Evolutionary conservation across 2,113 vertebrate species (phyloP).

Genomic region (Pungitius pungitius): DNA sequence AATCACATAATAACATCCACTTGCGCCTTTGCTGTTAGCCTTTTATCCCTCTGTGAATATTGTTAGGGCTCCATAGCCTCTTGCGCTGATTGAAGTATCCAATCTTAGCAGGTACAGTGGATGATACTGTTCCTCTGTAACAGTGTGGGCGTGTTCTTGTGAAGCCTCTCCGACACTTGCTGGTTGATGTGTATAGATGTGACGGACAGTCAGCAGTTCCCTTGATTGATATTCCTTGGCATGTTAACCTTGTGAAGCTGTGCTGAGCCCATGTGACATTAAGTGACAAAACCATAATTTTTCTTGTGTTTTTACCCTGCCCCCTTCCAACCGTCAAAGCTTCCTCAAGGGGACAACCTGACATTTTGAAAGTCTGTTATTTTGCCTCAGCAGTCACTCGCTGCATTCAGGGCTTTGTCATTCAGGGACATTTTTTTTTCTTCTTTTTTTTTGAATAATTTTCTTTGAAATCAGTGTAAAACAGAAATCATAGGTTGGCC

Average conservation of each 20-base stretch:
- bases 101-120: slow-evolving; percentile 40
- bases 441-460: slow-evolving; percentile 2
- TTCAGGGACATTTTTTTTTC: slow-evolving; percentile 45
- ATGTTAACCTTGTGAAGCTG: slow-evolving; percentile 69
- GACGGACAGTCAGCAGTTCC: slow-evolving; percentile 62
- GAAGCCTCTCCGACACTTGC: slow-evolving; percentile 36
- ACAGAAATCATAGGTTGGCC: slow-evolving; percentile 8
- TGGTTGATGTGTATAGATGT: slow-evolving; percentile 62
- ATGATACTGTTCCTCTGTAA: slow-evolving; percentile 54
- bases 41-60: slow-evolving; percentile 49
- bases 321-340: slow-evolving; percentile 42
- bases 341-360: slow-evolving; percentile 70
- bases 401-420: slow-evolving; percentile 60
- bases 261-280: slow-evolving; percentile 63
- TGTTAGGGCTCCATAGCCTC: slow-evolving; percentile 47
- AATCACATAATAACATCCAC: slow-evolving; percentile 59
- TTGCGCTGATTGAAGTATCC: slow-evolving; percentile 50
- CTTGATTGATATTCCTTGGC: slow-evolving; percentile 72
- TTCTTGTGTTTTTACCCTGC: slow-evolving; percentile 7
- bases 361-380: slow-evolving; percentile 73
- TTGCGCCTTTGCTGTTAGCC: slow-evolving; percentile 53
- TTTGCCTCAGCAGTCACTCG: slow-evolving; percentile 67
- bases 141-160: slow-evolving; percentile 27
- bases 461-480: slow-evolving; percentile 43
- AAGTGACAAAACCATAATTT: slow-evolving; percentile 65